These are phyloP conservation scores for Lacerta viridis DNA, from an alignment of 2,797 vertebrate species.

Conservation along the genomic window DNA sequence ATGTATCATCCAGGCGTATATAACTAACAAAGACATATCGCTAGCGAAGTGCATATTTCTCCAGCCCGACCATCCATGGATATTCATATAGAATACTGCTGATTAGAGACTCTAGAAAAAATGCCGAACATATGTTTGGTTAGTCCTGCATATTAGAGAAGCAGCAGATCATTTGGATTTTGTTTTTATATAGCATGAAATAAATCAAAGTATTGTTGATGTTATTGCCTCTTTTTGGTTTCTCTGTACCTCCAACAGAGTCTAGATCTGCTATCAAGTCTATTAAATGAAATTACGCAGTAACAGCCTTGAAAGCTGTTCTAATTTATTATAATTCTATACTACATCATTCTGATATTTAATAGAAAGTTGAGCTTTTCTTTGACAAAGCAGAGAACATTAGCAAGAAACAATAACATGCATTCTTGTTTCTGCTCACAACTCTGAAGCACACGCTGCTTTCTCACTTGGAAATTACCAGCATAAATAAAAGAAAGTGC, in stretches of 20 bases:
- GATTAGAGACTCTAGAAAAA: no score
- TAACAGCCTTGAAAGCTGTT: background rate
- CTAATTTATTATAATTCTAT: background rate
- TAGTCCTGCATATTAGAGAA: no score
- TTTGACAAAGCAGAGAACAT: background rate
- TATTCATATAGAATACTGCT: background rate
- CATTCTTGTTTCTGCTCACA: conserved; percentile 14
- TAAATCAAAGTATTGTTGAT: no score
- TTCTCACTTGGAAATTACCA: conserved; percentile 3
- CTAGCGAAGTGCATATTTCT: background rate
- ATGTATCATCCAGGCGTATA: background rate
- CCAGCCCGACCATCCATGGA: background rate
- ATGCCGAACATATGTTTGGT: no score
- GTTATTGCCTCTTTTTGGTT: no score
- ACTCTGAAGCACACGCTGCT: background rate
- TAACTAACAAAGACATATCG: background rate
- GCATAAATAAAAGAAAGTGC: conserved; percentile 38
- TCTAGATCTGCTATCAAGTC: background rate
- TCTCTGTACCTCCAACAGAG: no score
- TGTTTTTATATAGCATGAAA: no score
- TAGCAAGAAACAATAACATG: background rate
- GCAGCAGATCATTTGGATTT: no score
- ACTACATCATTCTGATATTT: conserved; percentile 7
- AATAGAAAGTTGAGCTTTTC: conserved; percentile 2
- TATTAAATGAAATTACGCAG: conserved; percentile 10